Conservation (phyloP, 37 sponge, comb jelly and placozoan species). For the Bolinopsis microptera region DNA sequence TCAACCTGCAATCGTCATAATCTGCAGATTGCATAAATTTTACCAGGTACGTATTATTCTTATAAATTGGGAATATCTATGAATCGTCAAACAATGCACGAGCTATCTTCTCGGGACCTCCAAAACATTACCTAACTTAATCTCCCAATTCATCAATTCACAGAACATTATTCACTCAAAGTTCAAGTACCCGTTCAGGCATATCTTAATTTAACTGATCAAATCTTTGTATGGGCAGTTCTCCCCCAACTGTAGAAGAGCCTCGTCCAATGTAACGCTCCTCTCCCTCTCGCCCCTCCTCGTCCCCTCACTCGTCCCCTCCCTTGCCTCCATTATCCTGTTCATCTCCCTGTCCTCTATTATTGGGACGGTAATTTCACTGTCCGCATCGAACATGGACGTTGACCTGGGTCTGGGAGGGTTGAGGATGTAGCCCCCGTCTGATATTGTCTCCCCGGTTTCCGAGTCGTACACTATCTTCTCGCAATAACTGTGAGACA, state of each 20-base stretch:
- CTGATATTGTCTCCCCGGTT: neutral
- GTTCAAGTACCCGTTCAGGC: no score
- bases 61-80: no score
- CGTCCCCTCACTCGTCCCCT: neutral
- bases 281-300: neutral
- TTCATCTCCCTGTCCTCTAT: neutral
- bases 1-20: no score
- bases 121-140: no score
- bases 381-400: constrained; percentile 3
- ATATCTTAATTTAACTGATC: neutral
- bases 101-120: no score
- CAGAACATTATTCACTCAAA: no score
- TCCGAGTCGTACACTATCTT: neutral
- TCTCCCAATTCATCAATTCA: no score
- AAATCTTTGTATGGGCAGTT: constrained; percentile 37
- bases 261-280: constrained; percentile 21
- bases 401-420: neutral
- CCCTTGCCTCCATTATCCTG: neutral
- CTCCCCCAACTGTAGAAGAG: neutral
- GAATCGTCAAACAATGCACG: no score
- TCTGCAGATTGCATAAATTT: no score
- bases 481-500: constrained; percentile 34
- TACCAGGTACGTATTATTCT: no score
- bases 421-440: neutral
- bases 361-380: neutral